These are phyloP conservation scores for Cavia porcellus DNA, from an alignment of 2,113 vertebrate species.

Conservation along the genomic window DNA sequence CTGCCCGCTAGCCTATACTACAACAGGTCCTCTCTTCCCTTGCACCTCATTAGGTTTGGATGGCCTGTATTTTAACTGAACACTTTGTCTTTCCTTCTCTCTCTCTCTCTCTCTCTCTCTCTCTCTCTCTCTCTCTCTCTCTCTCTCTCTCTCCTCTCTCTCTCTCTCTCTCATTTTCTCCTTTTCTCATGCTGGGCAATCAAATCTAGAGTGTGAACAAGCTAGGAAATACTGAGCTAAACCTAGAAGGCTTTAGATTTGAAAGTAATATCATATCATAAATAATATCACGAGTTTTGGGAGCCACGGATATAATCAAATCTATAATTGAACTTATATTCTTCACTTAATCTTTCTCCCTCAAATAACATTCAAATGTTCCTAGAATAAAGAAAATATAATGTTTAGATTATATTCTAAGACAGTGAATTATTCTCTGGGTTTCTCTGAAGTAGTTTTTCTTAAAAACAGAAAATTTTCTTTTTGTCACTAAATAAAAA, in stretches of 20 bases:
- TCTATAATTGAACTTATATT: slow-evolving; percentile 11
- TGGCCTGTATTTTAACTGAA: not conserved
- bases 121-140: too few species aligned
- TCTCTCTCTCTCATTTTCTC: too few species aligned
- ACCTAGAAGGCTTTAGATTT: not conserved
- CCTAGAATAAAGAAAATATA: slow-evolving; percentile 22
- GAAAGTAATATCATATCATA: too few species aligned
- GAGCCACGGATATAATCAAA: not conserved
- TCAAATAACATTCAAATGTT: not conserved
- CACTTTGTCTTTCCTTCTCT: too few species aligned
- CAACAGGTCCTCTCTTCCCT: not conserved
- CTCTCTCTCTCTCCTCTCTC: too few species aligned
- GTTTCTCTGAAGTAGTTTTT: slow-evolving; percentile 13
- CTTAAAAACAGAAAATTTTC: not conserved
- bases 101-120: too few species aligned
- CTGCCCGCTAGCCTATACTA: not conserved
- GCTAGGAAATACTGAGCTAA: not conserved
- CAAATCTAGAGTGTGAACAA: not conserved
- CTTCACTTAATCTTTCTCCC: not conserved
- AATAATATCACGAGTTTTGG: not conserved
- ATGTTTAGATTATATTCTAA: not conserved
- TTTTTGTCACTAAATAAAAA: not conserved
- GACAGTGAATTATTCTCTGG: not conserved
- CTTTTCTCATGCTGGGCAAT: not conserved
- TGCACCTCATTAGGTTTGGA: not conserved